Evolutionary conservation across 2,888 invertebrate species (phyloP).

Genomic region (Caenorhabditis sp.): DNA sequence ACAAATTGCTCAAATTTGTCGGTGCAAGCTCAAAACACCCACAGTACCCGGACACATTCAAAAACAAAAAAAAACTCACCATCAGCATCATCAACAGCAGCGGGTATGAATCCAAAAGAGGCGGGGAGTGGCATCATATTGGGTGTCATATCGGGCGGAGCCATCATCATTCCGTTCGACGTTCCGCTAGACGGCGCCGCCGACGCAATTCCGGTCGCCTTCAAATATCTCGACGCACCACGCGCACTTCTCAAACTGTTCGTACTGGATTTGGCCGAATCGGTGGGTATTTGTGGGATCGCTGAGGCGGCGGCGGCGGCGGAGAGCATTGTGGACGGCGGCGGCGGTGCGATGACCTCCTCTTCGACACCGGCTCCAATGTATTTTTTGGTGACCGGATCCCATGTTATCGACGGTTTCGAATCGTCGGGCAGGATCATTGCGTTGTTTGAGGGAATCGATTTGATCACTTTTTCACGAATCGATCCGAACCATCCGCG

Average conservation of each 20-base stretch:
- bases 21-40: too few relatives aligned
- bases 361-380: conserved; percentile 64
- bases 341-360: conserved; percentile 49
- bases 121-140: conserved; percentile 25
- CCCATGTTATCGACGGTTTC: conserved; percentile 59
- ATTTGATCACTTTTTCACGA: conserved; percentile 36
- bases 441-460: conserved; percentile 53
- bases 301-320: background rate
- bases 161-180: background rate
- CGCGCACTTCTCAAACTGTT: conserved; percentile 42
- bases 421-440: conserved; percentile 68
- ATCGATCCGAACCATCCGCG: conserved; percentile 35
- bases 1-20: too few relatives aligned
- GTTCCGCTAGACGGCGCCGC: conserved; percentile 6
- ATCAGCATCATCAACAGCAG: conserved; percentile 13
- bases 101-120: conserved; percentile 29
- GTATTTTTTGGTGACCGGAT: conserved; percentile 45
- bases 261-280: conserved; percentile 33
- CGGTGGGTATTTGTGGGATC: too few relatives aligned
- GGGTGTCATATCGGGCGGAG: conserved; percentile 6
- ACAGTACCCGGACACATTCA: too few relatives aligned
- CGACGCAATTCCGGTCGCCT: conserved; percentile 16
- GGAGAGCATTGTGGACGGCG: conserved; percentile 36
- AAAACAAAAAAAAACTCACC: background rate
- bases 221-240: conserved; percentile 38